phyloP scores from a whole-genome alignment of 2,113 vertebrate genomes.

The Saguinus imperator region DNA sequence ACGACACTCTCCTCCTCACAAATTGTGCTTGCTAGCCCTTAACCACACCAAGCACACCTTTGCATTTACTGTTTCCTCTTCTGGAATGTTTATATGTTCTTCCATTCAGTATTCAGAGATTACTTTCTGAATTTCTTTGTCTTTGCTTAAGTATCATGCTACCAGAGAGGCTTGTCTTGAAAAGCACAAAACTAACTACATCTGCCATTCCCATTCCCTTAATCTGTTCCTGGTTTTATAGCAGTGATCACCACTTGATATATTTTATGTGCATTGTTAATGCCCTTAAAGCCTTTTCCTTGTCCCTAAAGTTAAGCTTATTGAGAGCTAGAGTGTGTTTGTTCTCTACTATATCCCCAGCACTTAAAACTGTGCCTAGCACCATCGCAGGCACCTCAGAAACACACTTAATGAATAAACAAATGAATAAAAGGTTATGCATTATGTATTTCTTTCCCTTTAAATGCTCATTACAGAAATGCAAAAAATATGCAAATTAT shows the following conservation, averaged over 20 bases:
- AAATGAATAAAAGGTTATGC: neutral
- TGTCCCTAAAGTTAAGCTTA: conserved; percentile 24
- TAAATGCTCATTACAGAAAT: neutral
- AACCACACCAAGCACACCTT: neutral
- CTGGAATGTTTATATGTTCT: neutral
- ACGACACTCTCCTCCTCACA: neutral
- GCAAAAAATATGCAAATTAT: conserved; percentile 16
- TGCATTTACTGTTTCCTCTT: neutral
- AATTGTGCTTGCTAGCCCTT: neutral
- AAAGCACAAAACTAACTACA: conserved; percentile 8
- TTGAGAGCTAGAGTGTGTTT: neutral
- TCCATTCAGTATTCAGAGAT: neutral
- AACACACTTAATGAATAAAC: neutral
- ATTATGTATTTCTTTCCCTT: neutral
- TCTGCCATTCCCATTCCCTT: conserved; percentile 7
- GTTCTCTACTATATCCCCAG: neutral
- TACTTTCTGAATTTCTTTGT: neutral
- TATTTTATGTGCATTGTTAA: conserved; percentile 55
- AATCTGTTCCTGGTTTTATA: conserved; percentile 47
- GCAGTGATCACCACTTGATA: conserved; percentile 28
- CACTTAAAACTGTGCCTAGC: neutral
- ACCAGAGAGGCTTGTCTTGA: neutral
- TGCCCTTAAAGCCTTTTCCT: conserved; percentile 13
- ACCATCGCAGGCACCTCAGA: neutral
- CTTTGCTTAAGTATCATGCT: neutral